phyloP scores from a whole-genome alignment of 2,113 vertebrate species.

The Hippocampus zosterae region DNA sequence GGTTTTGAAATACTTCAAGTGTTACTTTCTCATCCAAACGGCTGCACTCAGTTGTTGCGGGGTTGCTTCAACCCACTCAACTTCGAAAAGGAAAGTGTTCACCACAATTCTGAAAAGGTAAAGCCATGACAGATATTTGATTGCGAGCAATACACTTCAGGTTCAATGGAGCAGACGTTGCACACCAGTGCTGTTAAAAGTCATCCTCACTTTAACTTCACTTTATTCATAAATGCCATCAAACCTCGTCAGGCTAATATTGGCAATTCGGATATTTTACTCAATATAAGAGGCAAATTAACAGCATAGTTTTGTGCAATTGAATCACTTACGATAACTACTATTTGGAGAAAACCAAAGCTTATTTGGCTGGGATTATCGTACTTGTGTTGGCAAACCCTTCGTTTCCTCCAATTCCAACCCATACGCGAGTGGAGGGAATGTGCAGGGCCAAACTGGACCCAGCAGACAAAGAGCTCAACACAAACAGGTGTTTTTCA shows the following conservation, averaged over 20 bases:
- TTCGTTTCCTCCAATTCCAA: conserved; percentile 17
- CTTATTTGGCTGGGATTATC: conserved; percentile 3
- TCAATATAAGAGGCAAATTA: neutral
- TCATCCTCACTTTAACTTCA: too few relatives aligned
- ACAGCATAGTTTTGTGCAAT: neutral
- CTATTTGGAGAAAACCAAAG: neutral
- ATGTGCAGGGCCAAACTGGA: neutral
- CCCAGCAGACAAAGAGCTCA: neutral
- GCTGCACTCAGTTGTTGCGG: neutral
- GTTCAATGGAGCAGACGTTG: neutral
- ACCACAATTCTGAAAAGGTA: neutral
- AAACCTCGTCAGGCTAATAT: too few relatives aligned
- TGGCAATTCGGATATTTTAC: too few relatives aligned
- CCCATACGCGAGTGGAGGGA: neutral
- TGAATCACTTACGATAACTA: neutral
- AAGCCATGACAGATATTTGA: neutral
- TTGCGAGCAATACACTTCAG: neutral
- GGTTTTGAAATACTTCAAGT: conserved; percentile 1
- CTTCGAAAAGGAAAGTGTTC: neutral
- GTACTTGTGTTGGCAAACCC: conserved; percentile 3
- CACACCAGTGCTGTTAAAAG: neutral
- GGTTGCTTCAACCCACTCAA: conserved; percentile 10
- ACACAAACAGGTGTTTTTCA: conserved; percentile 9
- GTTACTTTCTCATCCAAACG: neutral
- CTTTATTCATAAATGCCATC: too few relatives aligned